Conservation (phyloP, 2,113 vertebrate genomes). For the Pomatorhinus ruficollis region DNA sequence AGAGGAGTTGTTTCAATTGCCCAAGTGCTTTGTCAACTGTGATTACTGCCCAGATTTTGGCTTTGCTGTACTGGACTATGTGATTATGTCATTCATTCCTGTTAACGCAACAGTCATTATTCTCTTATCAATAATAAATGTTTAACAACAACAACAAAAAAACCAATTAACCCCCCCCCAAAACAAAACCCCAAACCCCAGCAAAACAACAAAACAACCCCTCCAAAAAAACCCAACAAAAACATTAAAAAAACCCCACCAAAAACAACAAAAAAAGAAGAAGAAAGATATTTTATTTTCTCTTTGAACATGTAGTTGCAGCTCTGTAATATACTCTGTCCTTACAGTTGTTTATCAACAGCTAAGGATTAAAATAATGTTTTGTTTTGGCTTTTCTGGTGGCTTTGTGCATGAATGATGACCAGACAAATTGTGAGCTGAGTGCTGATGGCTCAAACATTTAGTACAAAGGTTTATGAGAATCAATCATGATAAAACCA, state of each 20-base stretch:
- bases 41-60: not conserved
- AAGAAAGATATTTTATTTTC: not conserved
- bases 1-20: not conserved
- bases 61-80: not conserved
- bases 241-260: too few relatives aligned
- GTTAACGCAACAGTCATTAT: not conserved
- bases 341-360: not conserved
- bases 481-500: not conserved
- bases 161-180: not conserved
- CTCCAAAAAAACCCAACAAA: not conserved
- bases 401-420: not conserved
- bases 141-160: not conserved
- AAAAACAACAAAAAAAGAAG: not conserved
- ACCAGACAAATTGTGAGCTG: not conserved
- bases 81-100: not conserved
- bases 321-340: not conserved
- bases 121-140: not conserved
- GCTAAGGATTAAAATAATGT: not conserved
- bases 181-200: not conserved
- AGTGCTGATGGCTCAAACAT: not conserved
- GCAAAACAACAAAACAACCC: too few relatives aligned
- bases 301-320: not conserved
- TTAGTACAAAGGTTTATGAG: not conserved
- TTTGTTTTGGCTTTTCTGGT: not conserved
- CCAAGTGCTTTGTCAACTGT: not conserved